Conservation (phyloP, 2,888 invertebrate species). For the Hirudinaria manillensis region DNA sequence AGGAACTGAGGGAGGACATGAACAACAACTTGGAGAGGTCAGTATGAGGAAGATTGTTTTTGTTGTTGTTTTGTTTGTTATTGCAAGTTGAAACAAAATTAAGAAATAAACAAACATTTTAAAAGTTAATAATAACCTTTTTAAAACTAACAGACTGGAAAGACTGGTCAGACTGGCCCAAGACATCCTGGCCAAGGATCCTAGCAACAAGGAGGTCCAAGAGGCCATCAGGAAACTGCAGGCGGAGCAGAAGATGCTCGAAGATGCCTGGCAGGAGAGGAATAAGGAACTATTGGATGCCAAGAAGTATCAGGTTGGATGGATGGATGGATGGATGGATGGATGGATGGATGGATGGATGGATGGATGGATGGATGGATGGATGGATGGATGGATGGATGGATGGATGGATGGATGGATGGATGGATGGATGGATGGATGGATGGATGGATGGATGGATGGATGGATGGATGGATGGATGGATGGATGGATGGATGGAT, state of each 20-base stretch:
- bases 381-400: too few relatives aligned
- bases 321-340: neutral
- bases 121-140: too few relatives aligned
- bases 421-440: too few relatives aligned
- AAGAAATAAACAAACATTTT: too few relatives aligned
- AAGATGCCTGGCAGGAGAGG: conserved; percentile 75
- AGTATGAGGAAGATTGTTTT: neutral
- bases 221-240: conserved; percentile 69
- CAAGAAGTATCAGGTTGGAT: conserved; percentile 66
- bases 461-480: neutral
- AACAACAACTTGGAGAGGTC: conserved; percentile 81
- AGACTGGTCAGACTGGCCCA: conserved; percentile 55
- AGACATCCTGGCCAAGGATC: conserved; percentile 64
- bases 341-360: neutral
- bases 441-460: too few relatives aligned
- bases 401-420: neutral
- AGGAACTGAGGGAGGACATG: conserved; percentile 83
- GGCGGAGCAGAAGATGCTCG: conserved; percentile 70
- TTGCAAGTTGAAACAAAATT: too few relatives aligned
- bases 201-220: conserved; percentile 67
- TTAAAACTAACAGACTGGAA: conserved; percentile 44
- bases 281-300: conserved; percentile 79
- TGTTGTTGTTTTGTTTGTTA: neutral
- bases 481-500: too few relatives aligned
- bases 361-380: neutral